Conservation (phyloP, 2,888 invertebrate genomes). For the Neoascia interrupta region DNA sequence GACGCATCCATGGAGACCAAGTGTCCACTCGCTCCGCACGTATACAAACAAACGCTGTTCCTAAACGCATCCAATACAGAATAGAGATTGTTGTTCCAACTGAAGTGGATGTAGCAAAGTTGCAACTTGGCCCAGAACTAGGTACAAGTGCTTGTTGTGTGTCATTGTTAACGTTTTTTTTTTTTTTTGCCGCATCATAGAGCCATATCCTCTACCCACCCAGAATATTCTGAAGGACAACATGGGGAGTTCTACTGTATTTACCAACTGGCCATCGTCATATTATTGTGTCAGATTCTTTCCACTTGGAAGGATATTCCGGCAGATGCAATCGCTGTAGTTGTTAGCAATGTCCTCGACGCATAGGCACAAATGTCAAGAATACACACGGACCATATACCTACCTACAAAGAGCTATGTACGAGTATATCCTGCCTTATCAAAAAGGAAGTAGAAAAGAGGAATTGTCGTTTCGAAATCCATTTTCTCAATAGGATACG, state of each 20-base stretch:
- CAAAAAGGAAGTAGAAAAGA: slow-evolving; percentile 44
- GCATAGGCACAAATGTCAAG: slow-evolving; percentile 58
- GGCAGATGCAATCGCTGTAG: slow-evolving; percentile 30
- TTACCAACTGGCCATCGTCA: slow-evolving; percentile 52
- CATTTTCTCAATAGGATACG: slow-evolving; percentile 52
- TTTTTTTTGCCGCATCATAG: slow-evolving; percentile 60
- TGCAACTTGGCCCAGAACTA: slow-evolving; percentile 63
- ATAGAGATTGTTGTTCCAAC: slow-evolving; percentile 33
- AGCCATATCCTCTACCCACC: too few species aligned
- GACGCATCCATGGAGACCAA: slow-evolving; percentile 29
- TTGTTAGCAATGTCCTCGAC: slow-evolving; percentile 6
- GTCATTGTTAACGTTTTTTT: slow-evolving; percentile 66
- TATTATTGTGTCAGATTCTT: slow-evolving; percentile 45
- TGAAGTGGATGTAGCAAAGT: slow-evolving; percentile 54
- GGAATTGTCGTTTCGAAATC: slow-evolving; percentile 54
- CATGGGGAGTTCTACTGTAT: slow-evolving; percentile 23
- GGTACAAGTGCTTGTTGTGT: slow-evolving; percentile 62
- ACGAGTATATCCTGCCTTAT: slow-evolving; percentile 56
- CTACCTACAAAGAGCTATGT: too few species aligned
- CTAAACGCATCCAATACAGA: slow-evolving; percentile 53
- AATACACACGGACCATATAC: too few species aligned
- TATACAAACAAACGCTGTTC: background rate
- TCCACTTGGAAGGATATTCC: slow-evolving; percentile 7
- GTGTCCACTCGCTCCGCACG: slow-evolving; percentile 20
- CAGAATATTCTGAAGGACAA: slow-evolving; percentile 9